Percentiles rank a stretch among this genome's conserved stretches.
These are phyloP conservation scores for Himalopsyche japonica DNA, from an alignment of 2,888 invertebrate genomes.

Conservation along the genomic window DNA sequence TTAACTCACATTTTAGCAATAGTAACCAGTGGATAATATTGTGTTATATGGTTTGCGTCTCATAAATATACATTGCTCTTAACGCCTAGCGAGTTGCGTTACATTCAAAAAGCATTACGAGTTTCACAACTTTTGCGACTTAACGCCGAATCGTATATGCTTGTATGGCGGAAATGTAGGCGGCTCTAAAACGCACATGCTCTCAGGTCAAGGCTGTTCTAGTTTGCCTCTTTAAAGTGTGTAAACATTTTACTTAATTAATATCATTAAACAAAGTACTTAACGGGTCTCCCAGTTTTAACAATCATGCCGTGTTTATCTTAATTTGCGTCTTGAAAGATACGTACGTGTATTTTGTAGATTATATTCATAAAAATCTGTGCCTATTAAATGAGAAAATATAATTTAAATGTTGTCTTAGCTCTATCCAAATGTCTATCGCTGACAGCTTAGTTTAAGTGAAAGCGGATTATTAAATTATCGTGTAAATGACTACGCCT, in stretches of 20 bases:
- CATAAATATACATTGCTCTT: neutral
- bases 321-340: neutral
- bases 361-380: neutral
- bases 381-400: neutral
- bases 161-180: neutral
- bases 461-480: too few species aligned
- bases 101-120: constrained; percentile 16
- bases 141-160: neutral
- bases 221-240: neutral
- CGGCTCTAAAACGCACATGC: neutral
- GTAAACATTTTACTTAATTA: neutral
- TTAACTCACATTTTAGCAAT: neutral
- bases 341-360: neutral
- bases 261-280: neutral
- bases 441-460: too few species aligned
- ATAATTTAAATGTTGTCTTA: too few species aligned
- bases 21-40: neutral
- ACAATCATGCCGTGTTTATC: neutral
- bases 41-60: neutral
- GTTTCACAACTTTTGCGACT: constrained; percentile 7
- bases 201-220: neutral
- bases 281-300: neutral
- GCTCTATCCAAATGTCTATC: too few species aligned
- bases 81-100: neutral
- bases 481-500: too few species aligned